Evolutionary conservation across 2,113 vertebrate genomes (phyloP), one percentile per base, ranked within the genome.

Genomic region (mouse (Mus musculus)): DNA sequence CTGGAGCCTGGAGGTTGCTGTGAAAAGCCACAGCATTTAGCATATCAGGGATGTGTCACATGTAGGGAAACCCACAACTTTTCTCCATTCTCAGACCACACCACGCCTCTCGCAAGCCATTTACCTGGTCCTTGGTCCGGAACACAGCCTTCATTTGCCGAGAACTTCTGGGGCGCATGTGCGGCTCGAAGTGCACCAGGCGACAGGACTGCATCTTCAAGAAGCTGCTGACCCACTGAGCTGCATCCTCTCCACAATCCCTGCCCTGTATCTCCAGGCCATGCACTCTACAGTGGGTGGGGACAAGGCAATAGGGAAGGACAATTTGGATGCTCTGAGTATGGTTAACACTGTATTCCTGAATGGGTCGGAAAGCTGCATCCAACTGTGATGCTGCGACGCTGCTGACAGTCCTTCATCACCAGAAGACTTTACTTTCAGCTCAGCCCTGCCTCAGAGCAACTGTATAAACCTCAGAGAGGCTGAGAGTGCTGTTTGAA

Each of bases 181-280:
- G 97, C 17, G 98, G 91, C 76, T 99, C 99, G 56, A 99, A 99
- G 96, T 99, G 99, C 91, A 99, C 99, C 97, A 99, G 87, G 24
- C 99, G 99, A 95, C 98, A 99, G 0, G 98, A 98, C 93, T 98
- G 96, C 0, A 98, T 98, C 10, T 95, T 98, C 89, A 99, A 97
- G 96, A 98, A 99, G 75, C 93, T 95, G 10, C 98, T 99, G 67
- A 99, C 95, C 99, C 99, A 99, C 52, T 96, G 78, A n/a, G 99
- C 99, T 0, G 98, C 99, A 2, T 98, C 98, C 26, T 99, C 99
- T 0, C 99, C 99, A 72, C 99, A 99, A 90, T 99, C 99, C 76
- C 99, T 98, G 85, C 99, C 99, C 93, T 99, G 98, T 20, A 99
- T 98, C 87, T 99, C 98, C 36, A 92, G 1, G 49, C 98, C 97